Conservation (phyloP, 2,888 invertebrate species). For the Rhodophaea formosa region DNA sequence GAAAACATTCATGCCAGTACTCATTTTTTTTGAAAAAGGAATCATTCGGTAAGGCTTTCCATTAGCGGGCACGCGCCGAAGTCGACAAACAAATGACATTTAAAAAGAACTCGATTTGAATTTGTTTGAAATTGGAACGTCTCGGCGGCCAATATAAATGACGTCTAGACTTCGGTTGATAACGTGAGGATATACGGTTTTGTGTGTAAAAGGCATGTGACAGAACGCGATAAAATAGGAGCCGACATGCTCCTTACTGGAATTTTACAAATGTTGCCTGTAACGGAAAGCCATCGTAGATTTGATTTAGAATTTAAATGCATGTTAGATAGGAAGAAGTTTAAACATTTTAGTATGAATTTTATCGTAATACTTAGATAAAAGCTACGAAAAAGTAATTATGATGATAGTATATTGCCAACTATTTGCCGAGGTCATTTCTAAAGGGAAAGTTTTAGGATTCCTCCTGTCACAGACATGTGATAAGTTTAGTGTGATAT, state of each 20-base stretch:
- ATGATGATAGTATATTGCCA: too few relatives aligned
- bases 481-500: too few relatives aligned
- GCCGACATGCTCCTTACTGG: neutral
- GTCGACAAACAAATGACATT: constrained; percentile 74
- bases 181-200: constrained; percentile 36
- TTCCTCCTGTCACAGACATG: too few relatives aligned
- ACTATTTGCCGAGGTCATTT: too few relatives aligned
- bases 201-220: constrained; percentile 17
- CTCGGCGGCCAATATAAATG: constrained; percentile 63
- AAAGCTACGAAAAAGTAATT: too few relatives aligned
- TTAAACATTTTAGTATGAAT: too few relatives aligned
- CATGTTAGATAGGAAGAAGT: neutral
- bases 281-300: neutral
- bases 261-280: neutral
- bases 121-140: constrained; percentile 69
- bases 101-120: constrained; percentile 71
- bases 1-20: constrained; percentile 50
- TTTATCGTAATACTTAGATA: too few relatives aligned
- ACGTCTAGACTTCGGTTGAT: constrained; percentile 69
- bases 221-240: constrained; percentile 14
- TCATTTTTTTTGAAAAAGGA: constrained; percentile 58
- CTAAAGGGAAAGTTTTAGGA: too few relatives aligned
- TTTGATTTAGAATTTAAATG: neutral
- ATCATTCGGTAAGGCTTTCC: constrained; percentile 67
- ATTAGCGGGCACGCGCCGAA: constrained; percentile 77